These are phyloP conservation scores for Pocillopora meandrina DNA, from an alignment of 92 coral and sea anemone genomes.

Conservation along the genomic window DNA sequence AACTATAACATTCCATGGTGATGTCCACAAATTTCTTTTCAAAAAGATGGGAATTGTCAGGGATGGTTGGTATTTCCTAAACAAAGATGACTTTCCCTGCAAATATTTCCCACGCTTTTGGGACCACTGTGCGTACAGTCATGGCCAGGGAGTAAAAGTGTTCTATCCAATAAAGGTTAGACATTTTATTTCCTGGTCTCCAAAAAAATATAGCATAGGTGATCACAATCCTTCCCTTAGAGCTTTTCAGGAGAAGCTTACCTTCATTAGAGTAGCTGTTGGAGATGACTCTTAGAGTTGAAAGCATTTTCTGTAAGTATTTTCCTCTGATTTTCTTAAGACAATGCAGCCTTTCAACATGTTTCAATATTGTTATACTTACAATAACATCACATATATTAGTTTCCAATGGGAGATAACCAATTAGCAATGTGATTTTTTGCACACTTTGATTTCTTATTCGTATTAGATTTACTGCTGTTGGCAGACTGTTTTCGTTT, in stretches of 20 bases:
- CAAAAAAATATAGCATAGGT: background rate
- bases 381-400: background rate
- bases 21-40: background rate
- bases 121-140: constrained; percentile 42
- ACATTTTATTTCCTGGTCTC: background rate
- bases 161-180: constrained; percentile 27
- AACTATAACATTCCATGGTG: background rate
- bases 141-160: constrained; percentile 54
- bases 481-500: constrained; percentile 21
- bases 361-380: too few relatives aligned
- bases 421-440: background rate
- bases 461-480: background rate
- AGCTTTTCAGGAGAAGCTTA: background rate
- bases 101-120: constrained; percentile 39
- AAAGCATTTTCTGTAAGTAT: too few relatives aligned
- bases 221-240: background rate
- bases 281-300: constrained; percentile 23
- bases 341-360: too few relatives aligned
- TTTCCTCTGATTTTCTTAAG: too few relatives aligned
- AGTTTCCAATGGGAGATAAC: background rate
- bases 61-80: constrained; percentile 35
- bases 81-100: constrained; percentile 21
- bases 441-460: constrained; percentile 1
- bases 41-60: background rate
- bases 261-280: constrained; percentile 44